Evolutionary conservation across 2,113 vertebrate species (phyloP), one percentile per base, ranked within the genome.

Genomic region (Nothoprocta pentlandii): DNA sequence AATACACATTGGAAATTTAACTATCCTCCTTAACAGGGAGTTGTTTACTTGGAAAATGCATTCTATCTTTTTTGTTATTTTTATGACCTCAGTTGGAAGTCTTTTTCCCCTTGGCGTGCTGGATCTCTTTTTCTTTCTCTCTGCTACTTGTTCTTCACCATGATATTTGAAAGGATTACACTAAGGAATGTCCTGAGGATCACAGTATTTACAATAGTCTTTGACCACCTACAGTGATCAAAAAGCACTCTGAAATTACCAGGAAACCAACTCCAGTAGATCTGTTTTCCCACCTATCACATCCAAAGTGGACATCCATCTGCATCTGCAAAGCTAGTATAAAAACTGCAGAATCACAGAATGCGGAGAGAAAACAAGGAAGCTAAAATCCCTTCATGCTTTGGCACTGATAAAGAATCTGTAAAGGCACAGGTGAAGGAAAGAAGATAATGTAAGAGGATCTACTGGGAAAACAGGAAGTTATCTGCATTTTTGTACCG

Each of bases 1-100:
- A 95, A 92, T 67, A 92, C 39, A 64, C n/a, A 62, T 87, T 64
- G 58, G 79, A 76, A 87, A 80, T 19, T 10, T 0, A n/a, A 64
- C 36, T 9, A 30, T 54, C 61, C 17, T 78, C 42, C n/a, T 74
- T 82, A 83, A 49, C 39, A 73, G 34, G 34, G 59, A 74, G 41
- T 16, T 77, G 8, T 74, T 85, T 63, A 3, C 78, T 92, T 67
- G 62, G 81, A 82, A 73, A 82, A 89, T 51, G 20, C 11, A 8
- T 28, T 53, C 4, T 32, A 54, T 59, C 2, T 77, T 42, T 86
- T 53, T 16, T 64, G 16, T 26, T 61, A 15, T 41, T 86, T 42
- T 19, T 56, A 25, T 64, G 77, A 17, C 6, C 36, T 32, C 16
- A 13, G 0, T 5, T 67, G n/a, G 39, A 47, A 46, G 15, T 1